phyloP scores from a whole-genome alignment of 23 tunicate genomes.

The Ciona savignyi region DNA sequence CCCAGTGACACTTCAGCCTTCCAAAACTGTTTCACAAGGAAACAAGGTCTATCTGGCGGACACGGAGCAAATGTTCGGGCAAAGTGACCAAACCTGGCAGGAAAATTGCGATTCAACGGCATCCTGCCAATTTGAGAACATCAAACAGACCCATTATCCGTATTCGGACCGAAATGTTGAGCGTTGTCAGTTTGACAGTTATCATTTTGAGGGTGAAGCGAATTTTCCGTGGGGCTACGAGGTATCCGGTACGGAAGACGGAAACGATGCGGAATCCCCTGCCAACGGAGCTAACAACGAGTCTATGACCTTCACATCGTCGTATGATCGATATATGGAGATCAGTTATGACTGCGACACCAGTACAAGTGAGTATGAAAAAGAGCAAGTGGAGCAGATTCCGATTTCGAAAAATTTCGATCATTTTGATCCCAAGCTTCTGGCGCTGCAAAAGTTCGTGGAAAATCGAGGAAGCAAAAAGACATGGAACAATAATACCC shows the following conservation, averaged over 20 bases:
- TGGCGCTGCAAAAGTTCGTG: conserved; percentile 5
- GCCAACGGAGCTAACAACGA: background rate
- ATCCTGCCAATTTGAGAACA: background rate
- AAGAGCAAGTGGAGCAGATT: conserved; percentile 6
- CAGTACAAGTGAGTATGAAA: conserved; percentile 6
- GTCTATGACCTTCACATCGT: background rate
- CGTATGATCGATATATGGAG: conserved; percentile 1
- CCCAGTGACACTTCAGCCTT: background rate
- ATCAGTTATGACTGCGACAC: conserved; percentile 3
- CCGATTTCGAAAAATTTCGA: conserved; percentile 14
- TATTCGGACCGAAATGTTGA: background rate
- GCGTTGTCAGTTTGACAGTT: background rate
- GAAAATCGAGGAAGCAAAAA: conserved; percentile 3
- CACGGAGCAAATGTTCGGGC: background rate
- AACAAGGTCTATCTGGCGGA: background rate
- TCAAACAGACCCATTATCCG: background rate
- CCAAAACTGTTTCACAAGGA: background rate
- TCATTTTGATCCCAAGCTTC: conserved; percentile 15
- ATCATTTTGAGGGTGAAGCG: background rate
- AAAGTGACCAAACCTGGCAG: background rate
- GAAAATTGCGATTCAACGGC: background rate
- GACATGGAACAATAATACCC: too few relatives aligned
- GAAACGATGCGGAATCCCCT: background rate
- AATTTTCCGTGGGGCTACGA: background rate
- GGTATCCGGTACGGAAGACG: background rate